Evolutionary conservation across 2,888 invertebrate species (phyloP).

Genomic region (Branchipolynoe longqiensis): DNA sequence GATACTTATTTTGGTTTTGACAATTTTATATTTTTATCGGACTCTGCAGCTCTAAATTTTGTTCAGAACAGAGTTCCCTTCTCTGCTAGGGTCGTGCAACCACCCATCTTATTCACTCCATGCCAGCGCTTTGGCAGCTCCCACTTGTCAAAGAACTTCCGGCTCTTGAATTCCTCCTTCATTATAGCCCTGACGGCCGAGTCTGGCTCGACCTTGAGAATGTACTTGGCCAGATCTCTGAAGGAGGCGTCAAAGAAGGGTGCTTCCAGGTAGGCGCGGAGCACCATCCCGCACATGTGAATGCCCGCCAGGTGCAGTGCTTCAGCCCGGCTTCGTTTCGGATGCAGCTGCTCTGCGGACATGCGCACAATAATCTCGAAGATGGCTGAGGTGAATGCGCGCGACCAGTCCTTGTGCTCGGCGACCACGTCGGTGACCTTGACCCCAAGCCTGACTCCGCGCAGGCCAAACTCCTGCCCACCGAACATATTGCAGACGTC

Average conservation of each 20-base stretch:
- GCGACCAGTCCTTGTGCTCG: conserved; percentile 27
- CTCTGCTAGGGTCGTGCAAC: conserved; percentile 11
- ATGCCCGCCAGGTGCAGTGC: not conserved
- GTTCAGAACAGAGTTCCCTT: not conserved
- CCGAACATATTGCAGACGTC: not conserved
- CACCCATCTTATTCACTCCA: conserved; percentile 21
- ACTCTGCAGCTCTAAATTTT: not conserved
- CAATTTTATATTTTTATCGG: no score
- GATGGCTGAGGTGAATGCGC: conserved; percentile 46
- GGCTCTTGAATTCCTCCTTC: conserved; percentile 32
- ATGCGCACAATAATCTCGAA: conserved; percentile 23
- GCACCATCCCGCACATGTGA: not conserved
- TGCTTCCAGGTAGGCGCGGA: conserved; percentile 18
- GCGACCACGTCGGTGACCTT: conserved; percentile 41
- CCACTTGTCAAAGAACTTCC: conserved; percentile 50
- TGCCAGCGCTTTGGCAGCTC: conserved; percentile 33
- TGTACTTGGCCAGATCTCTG: conserved; percentile 33
- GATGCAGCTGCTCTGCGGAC: not conserved
- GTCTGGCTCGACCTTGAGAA: conserved; percentile 23
- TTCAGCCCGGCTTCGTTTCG: not conserved
- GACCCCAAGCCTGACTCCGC: not conserved
- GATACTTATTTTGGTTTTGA: no score
- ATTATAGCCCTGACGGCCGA: not conserved
- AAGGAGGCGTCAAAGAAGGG: conserved; percentile 27
- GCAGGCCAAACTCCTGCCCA: conserved; percentile 31